Conservation (phyloP, 2,888 invertebrate genomes). For the Bellardia pandia region DNA sequence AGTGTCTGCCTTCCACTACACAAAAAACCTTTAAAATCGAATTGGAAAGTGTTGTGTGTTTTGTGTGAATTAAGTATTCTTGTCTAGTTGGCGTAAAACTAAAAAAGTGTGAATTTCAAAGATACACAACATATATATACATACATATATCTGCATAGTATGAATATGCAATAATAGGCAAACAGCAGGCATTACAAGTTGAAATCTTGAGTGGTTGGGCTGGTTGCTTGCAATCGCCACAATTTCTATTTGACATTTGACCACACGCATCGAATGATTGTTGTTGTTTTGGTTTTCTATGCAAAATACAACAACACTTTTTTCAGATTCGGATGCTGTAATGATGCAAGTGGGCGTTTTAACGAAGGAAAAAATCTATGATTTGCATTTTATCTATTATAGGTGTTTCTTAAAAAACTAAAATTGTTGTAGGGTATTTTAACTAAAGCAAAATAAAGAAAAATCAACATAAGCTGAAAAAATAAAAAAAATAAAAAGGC, state of each 20-base stretch:
- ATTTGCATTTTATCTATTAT: conserved; percentile 39
- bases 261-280: conserved; percentile 65
- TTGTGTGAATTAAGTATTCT: conserved; percentile 66
- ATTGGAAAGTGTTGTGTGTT: conserved; percentile 69
- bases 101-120: conserved; percentile 54
- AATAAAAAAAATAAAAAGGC: conserved; percentile 27
- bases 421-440: conserved; percentile 35
- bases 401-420: neutral
- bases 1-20: conserved; percentile 63
- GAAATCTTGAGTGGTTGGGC: conserved; percentile 31
- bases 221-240: neutral
- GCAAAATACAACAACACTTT: conserved; percentile 16
- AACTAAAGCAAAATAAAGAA: conserved; percentile 11
- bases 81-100: conserved; percentile 72
- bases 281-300: conserved; percentile 18
- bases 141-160: conserved; percentile 6
- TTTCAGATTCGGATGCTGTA: conserved; percentile 35
- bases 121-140: conserved; percentile 37
- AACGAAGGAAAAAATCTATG: conserved; percentile 14
- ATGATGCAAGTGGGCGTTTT: conserved; percentile 65
- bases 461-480: conserved; percentile 5
- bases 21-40: conserved; percentile 61
- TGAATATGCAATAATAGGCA: conserved; percentile 44
- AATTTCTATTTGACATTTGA: conserved; percentile 44
- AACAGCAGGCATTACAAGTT: conserved; percentile 30